phyloP scores from a whole-genome alignment of 2,888 invertebrate species.

The Smittia aterrima region DNA sequence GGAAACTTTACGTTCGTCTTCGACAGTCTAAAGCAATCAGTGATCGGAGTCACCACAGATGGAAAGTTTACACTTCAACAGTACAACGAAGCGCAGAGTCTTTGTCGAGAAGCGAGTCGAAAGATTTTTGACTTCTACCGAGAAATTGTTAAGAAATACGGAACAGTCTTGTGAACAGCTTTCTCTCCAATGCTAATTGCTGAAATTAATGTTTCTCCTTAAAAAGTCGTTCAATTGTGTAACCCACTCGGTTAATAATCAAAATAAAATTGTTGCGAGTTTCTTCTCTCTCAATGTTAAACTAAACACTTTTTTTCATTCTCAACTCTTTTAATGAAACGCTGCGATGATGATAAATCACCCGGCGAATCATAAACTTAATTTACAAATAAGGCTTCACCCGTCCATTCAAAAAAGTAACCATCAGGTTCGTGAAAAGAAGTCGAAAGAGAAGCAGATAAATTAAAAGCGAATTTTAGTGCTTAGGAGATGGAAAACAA shows the following conservation, averaged over 20 bases:
- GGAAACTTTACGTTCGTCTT: constrained; percentile 74
- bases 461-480: background rate
- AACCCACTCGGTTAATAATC: background rate
- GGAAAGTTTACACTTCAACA: constrained; percentile 67
- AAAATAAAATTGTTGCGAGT: background rate
- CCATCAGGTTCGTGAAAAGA: background rate
- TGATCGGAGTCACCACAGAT: constrained; percentile 66
- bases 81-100: constrained; percentile 64
- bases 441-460: background rate
- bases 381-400: constrained; percentile 1
- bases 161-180: constrained; percentile 45
- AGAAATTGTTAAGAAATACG: constrained; percentile 61
- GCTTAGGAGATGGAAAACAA: background rate
- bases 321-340: background rate
- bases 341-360: background rate
- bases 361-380: background rate
- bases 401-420: background rate
- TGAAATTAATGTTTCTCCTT: background rate
- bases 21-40: constrained; percentile 61
- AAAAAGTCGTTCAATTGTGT: background rate
- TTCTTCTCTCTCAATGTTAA: background rate
- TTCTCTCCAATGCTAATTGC: too few relatives aligned
- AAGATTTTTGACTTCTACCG: constrained; percentile 73
- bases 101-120: constrained; percentile 65
- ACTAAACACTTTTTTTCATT: background rate